phyloP scores from a whole-genome alignment of 2,888 invertebrate genomes.

The Pristionchus exspectatus region DNA sequence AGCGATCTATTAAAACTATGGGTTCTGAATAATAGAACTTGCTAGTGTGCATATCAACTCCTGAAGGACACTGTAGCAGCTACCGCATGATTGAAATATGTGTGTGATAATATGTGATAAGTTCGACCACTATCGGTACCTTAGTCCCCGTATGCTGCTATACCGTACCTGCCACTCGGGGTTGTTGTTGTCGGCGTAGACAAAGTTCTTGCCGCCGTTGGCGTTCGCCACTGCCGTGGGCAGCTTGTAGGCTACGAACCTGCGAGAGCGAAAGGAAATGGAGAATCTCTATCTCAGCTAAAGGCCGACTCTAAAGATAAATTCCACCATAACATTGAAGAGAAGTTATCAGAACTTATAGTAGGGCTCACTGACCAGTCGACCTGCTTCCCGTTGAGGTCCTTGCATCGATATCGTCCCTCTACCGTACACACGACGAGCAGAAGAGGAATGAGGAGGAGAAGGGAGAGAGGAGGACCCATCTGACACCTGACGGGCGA shows the following conservation, averaged over 20 bases:
- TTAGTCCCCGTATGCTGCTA: neutral
- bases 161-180: constrained; percentile 53
- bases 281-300: no score
- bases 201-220: constrained; percentile 60
- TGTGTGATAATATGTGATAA: no score
- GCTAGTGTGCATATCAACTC: no score
- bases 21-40: no score
- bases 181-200: constrained; percentile 66
- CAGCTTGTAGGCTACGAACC: constrained; percentile 72
- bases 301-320: no score
- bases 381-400: constrained; percentile 39
- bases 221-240: constrained; percentile 60
- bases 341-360: no score
- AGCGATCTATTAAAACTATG: no score
- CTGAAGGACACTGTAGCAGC: no score
- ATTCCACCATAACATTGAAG: no score
- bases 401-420: constrained; percentile 44
- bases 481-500: neutral
- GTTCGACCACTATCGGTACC: neutral
- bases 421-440: neutral
- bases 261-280: constrained; percentile 40
- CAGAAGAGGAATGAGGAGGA: neutral
- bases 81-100: neutral
- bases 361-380: constrained; percentile 19
- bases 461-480: neutral